These are phyloP conservation scores for Burhinus bistriatus DNA, from an alignment of 2,113 vertebrate species.

Conservation along the genomic window DNA sequence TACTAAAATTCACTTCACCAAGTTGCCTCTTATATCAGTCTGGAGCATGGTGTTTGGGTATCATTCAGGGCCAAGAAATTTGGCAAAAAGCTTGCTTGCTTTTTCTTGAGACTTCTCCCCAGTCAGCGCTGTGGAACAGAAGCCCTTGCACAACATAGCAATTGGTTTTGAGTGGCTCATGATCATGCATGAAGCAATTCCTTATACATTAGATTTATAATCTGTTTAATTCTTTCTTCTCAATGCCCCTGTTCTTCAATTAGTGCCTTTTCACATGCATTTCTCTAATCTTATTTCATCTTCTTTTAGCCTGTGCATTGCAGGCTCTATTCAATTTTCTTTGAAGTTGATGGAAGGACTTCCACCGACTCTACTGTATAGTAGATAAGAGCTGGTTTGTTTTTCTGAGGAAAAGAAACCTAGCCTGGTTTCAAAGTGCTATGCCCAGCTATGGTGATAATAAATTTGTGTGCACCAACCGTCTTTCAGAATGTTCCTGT, in stretches of 20 bases:
- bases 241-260: neutral
- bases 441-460: neutral
- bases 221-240: conserved; percentile 28
- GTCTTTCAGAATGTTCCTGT: neutral
- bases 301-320: neutral
- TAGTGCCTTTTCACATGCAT: neutral
- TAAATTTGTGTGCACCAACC: neutral
- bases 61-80: neutral
- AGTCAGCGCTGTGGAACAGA: neutral
- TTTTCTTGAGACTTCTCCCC: neutral
- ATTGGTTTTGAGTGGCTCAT: neutral
- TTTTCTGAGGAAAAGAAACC: neutral
- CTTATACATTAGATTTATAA: neutral
- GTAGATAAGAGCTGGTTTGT: neutral
- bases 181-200: neutral
- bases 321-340: neutral
- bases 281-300: conserved; percentile 21
- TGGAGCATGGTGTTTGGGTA: neutral
- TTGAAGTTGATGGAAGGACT: neutral
- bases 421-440: neutral
- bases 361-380: neutral
- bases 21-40: neutral
- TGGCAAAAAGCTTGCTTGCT: neutral
- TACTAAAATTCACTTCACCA: neutral
- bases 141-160: neutral